Evolutionary conservation across 2,797 vertebrate species (phyloP), one percentile per base, ranked within the genome.

Genomic region (Hybognathus amarus): DNA sequence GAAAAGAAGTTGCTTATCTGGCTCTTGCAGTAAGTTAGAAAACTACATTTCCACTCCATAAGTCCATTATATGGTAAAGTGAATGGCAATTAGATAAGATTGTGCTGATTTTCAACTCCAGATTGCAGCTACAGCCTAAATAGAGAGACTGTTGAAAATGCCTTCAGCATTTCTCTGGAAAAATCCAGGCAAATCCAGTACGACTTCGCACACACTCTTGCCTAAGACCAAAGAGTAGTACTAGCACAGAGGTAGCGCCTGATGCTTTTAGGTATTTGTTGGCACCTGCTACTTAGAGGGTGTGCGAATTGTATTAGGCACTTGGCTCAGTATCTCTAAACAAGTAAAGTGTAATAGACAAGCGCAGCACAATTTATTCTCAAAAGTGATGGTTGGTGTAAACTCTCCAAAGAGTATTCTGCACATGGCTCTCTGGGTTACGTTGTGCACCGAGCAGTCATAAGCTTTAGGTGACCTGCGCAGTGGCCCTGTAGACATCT

Each of bases 371-470:
- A 71, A 76, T 69, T 74, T 82, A 70, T 81, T 85, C 38, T 77
- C 76, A 15, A 42, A n/a, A 63, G 85, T 83, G 76, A 87, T 80
- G 87, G 87, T 67, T 88, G 82, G 84, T 69, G 90, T 89, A 45
- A 67, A 77, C 22, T 84, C 85, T 87, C 33, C 30, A n/a, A n/a
- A n/a, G 87, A 89, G 85, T 47, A 87, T 92, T 89, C 85, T 83
- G 67, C 87, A 82, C 42, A 87, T 83, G 2, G 27, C 45, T n/a
- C 89, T 56, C 52, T n/a, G 27, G 52, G 79, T 74, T 85, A 90
- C 76, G 68, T 90, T 89, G 78, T 91, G n/a, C n/a, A 91, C 90
- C 85, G 69, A 91, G n/a, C 92, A 91, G 89, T 52, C 47, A 80
- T 76, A 77, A 24, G 66, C 86, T 40, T 85, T 79, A 87, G 64